Conservation (phyloP, 2,113 vertebrate genomes). For the Hyperoodon ampullatus region DNA sequence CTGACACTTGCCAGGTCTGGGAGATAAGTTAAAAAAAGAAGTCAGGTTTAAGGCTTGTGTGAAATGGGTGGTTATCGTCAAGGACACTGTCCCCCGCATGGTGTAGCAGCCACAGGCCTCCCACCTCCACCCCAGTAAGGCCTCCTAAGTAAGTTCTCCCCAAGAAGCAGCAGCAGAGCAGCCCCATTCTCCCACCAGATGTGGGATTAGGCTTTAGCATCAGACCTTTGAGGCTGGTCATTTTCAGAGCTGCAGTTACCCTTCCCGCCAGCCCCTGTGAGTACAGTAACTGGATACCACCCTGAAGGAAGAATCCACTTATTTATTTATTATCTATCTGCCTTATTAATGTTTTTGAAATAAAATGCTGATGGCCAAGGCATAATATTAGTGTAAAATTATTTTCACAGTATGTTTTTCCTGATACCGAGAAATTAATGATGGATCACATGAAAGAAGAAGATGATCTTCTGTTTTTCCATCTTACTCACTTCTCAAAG, state of each 20-base stretch:
- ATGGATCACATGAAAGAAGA: neutral
- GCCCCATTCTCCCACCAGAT: neutral
- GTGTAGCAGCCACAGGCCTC: neutral
- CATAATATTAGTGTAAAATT: neutral
- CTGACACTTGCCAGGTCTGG: neutral
- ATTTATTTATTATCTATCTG: neutral
- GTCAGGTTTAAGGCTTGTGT: neutral
- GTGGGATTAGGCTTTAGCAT: neutral
- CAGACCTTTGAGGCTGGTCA: neutral
- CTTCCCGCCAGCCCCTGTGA: neutral
- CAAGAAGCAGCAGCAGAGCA: neutral
- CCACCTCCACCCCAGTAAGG: neutral
- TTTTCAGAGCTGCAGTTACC: neutral
- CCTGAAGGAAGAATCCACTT: neutral
- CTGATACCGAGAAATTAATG: neutral
- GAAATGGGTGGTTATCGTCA: neutral
- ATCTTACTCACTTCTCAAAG: neutral
- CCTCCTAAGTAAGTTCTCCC: neutral
- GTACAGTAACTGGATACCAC: neutral
- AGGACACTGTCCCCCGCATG: rapidly evolving
- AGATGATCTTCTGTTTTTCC: neutral
- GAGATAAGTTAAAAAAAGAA: neutral
- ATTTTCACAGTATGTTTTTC: neutral
- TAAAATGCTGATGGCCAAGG: neutral
- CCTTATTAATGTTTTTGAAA: neutral